Evolutionary conservation across 2,113 vertebrate species (phyloP), one percentile per base, ranked within the genome.

Genomic region (Sinocyclocheilus anophthalmus): DNA sequence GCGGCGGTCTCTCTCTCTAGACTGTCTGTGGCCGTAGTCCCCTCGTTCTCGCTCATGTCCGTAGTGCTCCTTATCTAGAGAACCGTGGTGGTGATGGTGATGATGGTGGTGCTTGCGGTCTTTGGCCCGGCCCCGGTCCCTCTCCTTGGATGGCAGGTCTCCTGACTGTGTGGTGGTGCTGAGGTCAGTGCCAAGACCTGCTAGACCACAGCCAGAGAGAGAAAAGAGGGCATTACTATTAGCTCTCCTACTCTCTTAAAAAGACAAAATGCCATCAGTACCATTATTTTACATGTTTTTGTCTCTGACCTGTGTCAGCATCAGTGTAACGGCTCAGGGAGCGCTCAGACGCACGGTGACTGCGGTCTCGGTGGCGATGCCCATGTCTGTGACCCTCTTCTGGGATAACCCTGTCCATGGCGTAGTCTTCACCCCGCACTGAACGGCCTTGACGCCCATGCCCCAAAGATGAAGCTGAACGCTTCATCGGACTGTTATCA

Each of bases 401-500:
- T 0, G 95, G 96, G 0, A 95, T 94, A 1, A 95, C 94, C 0
- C 93, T 89, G 84, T 97, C 97, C 91, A 97, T 93, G 7, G 92
- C 95, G 90, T 97, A 98, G 87, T 97, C 96, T 0, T 97, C 96
- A 33, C 94, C 87, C 59, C 95, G 94, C 72, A 95, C 93, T 18
- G 93, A 94, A 57, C 95, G 95, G 7, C 94, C 92, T 1, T 92
- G 92, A 70, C 95, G 94, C 57, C 94, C 93, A 88, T 97, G 96
- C 84, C 97, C 97, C 90, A 98, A 92, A 84, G 97, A 96, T 0
- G 97, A 98, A 77, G 95, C 97, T 0, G 97, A 98, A 72, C 97
- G 96, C 88, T 97, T 98, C 96, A 98, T 98, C 73, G 96, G 96
- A 90, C 97, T 97, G 91, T 94, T 94, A 91, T 98, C 97, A 0